Base-by-base conservation (phyloP, 2,888 invertebrate genomes). In the Aricia artaxerxes region DNA sequence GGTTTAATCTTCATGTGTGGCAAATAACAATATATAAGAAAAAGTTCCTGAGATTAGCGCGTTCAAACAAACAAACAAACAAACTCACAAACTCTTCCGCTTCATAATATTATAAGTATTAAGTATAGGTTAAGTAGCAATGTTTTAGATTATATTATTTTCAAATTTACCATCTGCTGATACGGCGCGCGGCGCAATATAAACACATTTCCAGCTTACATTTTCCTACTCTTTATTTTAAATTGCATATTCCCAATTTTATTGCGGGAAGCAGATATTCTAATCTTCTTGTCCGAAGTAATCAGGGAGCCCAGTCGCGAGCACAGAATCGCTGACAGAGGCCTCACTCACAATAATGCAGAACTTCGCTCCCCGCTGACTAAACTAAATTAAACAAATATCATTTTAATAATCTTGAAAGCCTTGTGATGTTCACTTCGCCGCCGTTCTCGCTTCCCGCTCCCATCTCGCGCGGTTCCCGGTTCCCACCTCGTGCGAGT, bases 391-490 rank as follows among this genome's bases (percentile, higher is more conserved):
- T 53, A 76, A 76, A 57, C 76, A 76, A 76, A 76, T 49, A 76
- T 76, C 31, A 57, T 53, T 76, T 35, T 76, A 76, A 76, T 76
- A 76, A 76, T 76, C 53, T 53, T 76, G 53, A 76, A 76, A 76
- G 76, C 76, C 57, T 76, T 16, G 31, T 53, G 16, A 57, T 16
- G 40, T 44, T 24, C 73, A 73, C 44, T 44, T 40, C 24, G n/a
- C 73, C 7, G 44, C 73, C 69, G 35, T 38, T 69, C 69, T 31
- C 81, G 79, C 38, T 38, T 69, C 35, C 69, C 81, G 79, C 38
- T 69, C 5, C 24, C 49, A n/a, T 44, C 40, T 38, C 73, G 35
- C 16, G 31, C 16, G 31, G 5, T 16, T 31, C 16, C 38, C 72
- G 31, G 72, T 35, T 72, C 35, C 72, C 72, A 61, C 24, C 40